Base-by-base conservation (phyloP, 2,113 vertebrate species). In the Globicephala melas region DNA sequence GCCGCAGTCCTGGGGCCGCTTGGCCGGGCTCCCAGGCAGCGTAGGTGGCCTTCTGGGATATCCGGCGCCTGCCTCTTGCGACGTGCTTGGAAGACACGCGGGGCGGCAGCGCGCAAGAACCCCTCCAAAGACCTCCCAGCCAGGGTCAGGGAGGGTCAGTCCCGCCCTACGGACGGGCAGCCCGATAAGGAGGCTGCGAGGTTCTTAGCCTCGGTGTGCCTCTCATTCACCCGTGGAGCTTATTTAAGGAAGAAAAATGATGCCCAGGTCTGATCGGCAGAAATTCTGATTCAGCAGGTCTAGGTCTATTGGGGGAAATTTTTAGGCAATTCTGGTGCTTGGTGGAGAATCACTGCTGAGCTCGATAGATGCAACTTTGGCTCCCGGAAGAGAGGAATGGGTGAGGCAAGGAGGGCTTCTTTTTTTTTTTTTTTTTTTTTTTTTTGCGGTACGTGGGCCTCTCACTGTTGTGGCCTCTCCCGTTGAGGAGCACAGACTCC, bases 41-140 rank as follows among this genome's bases (percentile, higher is more conserved):
- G 1, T 0, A 3, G 31, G 21, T 15, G 4, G 14, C 62, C 36
- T 14, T 1, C 55, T 0, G 25, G 67, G 41, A 5, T 50, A 25
- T 44, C 23, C 4, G 5, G 36, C n/a, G 7, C 41, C 33, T 36
- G 1, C 62, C 7, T 71, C n/a, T 18, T 44, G 6, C 4, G 1
- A 5, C 0, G 53, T 3, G 11, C 8, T 0, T 13, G 0, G 3
- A 18, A 26, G 7, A 17, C 63, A 5, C 0, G 2, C 31, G 62
- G 38, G n/a, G 44, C 23, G 7, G 13, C 18, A 5, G 17, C 7
- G 23, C 31, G 6, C 2, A 3, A 28, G 63, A 36, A 6, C 26
- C 33, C 33, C n/a, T 41, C 9, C 6, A 1, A 6, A 23, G 76
- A 33, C 63, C 28, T 36, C 25, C 7, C 3, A 0, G 25, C n/a